Evolutionary conservation across 1,140 invertebrate species (phyloP), one percentile per base, ranked within the genome.

Genomic region (Eufriesea mexicana): DNA sequence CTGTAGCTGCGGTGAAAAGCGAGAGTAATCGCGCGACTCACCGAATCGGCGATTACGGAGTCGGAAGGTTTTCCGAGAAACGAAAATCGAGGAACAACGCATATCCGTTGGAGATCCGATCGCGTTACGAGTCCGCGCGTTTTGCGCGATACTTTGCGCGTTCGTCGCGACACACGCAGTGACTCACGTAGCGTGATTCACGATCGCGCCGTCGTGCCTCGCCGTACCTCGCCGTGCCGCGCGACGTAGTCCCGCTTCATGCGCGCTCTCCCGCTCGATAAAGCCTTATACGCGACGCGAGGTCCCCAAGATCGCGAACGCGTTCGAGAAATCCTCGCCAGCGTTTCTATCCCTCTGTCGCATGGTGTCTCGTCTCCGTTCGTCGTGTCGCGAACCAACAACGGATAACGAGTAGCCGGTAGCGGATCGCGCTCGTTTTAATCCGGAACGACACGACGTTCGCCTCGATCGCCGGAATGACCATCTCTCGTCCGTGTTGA

Each of bases 91-190:
- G 10, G 14, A 18, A 4, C 64, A 35, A 66, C 0, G 49, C 51
- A 35, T 35, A 4, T 16, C n/a, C 42, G 14, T 54, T 35, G 71
- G 88, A 89, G 84, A 84, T 79, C 62, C 67, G 61, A n/a, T n/a
- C n/a, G n/a, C n/a, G n/a, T n/a, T n/a, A n/a, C n/a, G n/a, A 35
- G 35, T 67, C 67, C 25, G 64, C 78, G 75, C 83, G 20, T 14
- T 85, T 88, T 79, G 73, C 67, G 61, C 62, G 74, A 79, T 79
- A 70, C 78, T 76, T 88, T 80, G 70, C 76, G 57, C 55, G 67
- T 42, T 67, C 47, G 80, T 83, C 76, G 68, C 18, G 54, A 70
- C 66, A 45, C 47, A 20, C 28, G 5, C 54, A 18, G 18, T 51
- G 61, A 62, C 16, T 62, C 61, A 59, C 57, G 16, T 2, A 51